Percentiles rank a stretch among this genome's conserved stretches.
Evolutionary conservation across 2,113 vertebrate genomes (phyloP).

Genomic region (Corythoichthys intestinalis): DNA sequence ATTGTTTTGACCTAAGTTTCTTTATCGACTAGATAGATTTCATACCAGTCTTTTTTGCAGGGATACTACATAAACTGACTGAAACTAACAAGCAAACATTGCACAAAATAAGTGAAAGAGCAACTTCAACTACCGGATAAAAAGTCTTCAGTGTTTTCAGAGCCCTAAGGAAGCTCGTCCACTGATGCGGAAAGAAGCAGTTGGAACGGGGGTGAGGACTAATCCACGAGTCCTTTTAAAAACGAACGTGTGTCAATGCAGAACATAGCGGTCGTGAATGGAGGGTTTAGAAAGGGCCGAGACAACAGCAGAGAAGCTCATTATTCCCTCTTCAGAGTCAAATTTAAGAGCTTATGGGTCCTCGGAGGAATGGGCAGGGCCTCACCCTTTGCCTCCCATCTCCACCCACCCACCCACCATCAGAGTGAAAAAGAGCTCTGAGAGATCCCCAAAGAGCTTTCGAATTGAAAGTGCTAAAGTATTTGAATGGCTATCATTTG

Average conservation of each 20-base stretch:
- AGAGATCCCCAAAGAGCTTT: constrained; percentile 58
- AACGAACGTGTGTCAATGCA: constrained; percentile 71
- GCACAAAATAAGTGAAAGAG: constrained; percentile 17
- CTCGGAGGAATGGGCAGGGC: constrained; percentile 33
- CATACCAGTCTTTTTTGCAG: not conserved
- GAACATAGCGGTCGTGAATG: constrained; percentile 48
- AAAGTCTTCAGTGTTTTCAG: constrained; percentile 39
- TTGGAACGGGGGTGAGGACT: constrained; percentile 48
- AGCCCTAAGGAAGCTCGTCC: constrained; percentile 37
- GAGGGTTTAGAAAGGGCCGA: constrained; percentile 45
- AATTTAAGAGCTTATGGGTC: constrained; percentile 52
- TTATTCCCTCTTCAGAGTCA: constrained; percentile 63
- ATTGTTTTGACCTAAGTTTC: not conserved
- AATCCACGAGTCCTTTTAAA: constrained; percentile 62
- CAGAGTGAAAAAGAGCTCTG: constrained; percentile 48
- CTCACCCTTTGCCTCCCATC: constrained; percentile 30
- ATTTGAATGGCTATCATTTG: constrained; percentile 34
- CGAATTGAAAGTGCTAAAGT: constrained; percentile 60
- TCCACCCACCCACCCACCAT: constrained; percentile 18
- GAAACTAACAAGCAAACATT: constrained; percentile 7
- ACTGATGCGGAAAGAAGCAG: constrained; percentile 58
- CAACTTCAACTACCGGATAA: constrained; percentile 39
- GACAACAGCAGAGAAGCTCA: constrained; percentile 65
- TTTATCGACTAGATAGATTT: not conserved
- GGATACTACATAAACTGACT: not conserved